Evolutionary conservation across 2,888 invertebrate species (phyloP).

Genomic region (Parnassius glacialis): DNA sequence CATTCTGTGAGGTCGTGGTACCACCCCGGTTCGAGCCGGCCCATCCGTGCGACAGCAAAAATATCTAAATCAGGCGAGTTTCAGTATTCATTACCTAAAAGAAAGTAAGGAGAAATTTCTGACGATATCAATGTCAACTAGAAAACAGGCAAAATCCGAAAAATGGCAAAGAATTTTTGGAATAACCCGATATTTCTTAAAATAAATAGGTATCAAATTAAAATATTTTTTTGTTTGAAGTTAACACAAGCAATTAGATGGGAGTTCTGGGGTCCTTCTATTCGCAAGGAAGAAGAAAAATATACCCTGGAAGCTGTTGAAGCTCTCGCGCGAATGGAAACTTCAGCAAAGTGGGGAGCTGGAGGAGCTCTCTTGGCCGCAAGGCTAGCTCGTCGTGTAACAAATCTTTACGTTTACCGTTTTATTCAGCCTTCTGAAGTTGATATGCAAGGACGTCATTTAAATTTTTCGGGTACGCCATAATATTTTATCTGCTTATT

Average conservation of each 20-base stretch:
- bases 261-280: conserved; percentile 74
- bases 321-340: conserved; percentile 76
- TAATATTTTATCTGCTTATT: neutral
- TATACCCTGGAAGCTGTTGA: conserved; percentile 63
- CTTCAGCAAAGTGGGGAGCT: conserved; percentile 80
- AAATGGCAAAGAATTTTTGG: too few species aligned
- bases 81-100: too few species aligned
- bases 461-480: conserved; percentile 75
- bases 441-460: conserved; percentile 61
- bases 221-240: conserved; percentile 35
- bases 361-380: conserved; percentile 79
- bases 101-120: too few species aligned
- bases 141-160: too few species aligned
- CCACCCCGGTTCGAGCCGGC: too few species aligned
- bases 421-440: conserved; percentile 73
- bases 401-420: conserved; percentile 79
- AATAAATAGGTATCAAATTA: neutral
- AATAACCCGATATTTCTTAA: too few species aligned
- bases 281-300: conserved; percentile 41
- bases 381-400: conserved; percentile 69
- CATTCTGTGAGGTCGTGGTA: too few species aligned
- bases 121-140: too few species aligned
- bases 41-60: too few species aligned
- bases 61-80: too few species aligned
- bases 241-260: conserved; percentile 76